Evolutionary conservation across 2,113 vertebrate species (phyloP).

Genomic region (Harpagus bidentatus): DNA sequence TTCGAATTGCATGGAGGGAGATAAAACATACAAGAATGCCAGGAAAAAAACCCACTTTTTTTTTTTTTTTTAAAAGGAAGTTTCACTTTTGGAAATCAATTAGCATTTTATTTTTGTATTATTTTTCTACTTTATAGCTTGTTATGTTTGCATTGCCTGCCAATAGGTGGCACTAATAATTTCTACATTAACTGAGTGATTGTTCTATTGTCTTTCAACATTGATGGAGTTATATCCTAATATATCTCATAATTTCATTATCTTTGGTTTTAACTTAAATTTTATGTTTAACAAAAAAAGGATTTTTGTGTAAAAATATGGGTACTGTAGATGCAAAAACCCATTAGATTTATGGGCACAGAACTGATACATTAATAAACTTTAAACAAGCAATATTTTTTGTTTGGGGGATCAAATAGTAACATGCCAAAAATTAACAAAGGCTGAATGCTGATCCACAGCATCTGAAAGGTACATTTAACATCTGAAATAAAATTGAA

Average conservation of each 20-base stretch:
- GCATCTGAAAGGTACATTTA: not conserved
- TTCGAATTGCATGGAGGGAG: not conserved
- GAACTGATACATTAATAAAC: not conserved
- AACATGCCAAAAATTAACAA: not conserved
- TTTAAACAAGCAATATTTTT: not conserved
- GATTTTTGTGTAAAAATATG: not conserved
- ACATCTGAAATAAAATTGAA: not conserved
- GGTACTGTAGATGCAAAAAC: not conserved
- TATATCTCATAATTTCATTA: not conserved
- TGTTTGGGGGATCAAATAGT: not conserved
- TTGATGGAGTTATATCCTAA: not conserved
- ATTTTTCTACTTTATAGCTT: not conserved
- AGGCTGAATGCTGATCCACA: not conserved
- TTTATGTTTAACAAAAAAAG: not conserved
- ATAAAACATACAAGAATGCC: not conserved
- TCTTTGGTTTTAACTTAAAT: not conserved
- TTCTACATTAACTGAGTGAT: not conserved
- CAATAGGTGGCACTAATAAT: conserved; percentile 64
- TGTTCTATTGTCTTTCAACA: not conserved
- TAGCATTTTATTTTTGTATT: not conserved
- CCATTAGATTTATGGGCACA: not conserved
- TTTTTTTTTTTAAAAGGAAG: not conserved
- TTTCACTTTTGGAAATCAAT: not conserved
- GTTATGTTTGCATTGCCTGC: not conserved
- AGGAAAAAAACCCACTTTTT: not conserved